Conservation (phyloP, 2,113 vertebrate species). For the Piaya cayana region DNA sequence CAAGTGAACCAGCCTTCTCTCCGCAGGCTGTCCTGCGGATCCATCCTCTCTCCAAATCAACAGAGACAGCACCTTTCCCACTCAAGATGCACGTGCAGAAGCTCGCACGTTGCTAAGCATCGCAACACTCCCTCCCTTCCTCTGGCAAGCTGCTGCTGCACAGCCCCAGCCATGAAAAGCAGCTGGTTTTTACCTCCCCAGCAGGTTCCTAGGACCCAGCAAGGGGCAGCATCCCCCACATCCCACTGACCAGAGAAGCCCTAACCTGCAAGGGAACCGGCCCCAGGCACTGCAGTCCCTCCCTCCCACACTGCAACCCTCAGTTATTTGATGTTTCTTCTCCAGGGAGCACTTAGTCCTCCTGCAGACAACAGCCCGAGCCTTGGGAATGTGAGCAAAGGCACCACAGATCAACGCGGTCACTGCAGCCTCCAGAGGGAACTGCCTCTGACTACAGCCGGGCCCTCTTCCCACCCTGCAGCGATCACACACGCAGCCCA, state of each 20-base stretch:
- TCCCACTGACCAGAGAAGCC: fast-evolving
- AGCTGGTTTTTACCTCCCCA: not conserved
- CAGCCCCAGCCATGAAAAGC: not conserved
- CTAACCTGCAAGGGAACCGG: not conserved
- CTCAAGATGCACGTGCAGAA: fast-evolving
- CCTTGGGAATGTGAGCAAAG: not conserved
- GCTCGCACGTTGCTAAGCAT: fast-evolving
- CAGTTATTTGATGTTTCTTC: not conserved
- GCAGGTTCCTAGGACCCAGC: not conserved
- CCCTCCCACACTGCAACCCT: not conserved
- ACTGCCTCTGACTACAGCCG: not conserved
- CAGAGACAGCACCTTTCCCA: not conserved
- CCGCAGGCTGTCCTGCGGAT: not conserved
- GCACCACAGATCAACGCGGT: not conserved
- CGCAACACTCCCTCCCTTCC: not conserved
- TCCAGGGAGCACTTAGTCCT: slow-evolving; percentile 7
- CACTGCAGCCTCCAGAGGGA: not conserved
- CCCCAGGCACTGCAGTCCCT: fast-evolving
- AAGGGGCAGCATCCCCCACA: not conserved
- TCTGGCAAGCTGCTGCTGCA: not conserved
- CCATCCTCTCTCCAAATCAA: not conserved
- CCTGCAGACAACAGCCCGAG: not conserved
- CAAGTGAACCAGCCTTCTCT: not conserved
- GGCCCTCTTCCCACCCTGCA: not conserved
- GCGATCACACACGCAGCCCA: not conserved